phyloP scores from a whole-genome alignment of 2,797 vertebrate species.

The Xyrichtys novacula region DNA sequence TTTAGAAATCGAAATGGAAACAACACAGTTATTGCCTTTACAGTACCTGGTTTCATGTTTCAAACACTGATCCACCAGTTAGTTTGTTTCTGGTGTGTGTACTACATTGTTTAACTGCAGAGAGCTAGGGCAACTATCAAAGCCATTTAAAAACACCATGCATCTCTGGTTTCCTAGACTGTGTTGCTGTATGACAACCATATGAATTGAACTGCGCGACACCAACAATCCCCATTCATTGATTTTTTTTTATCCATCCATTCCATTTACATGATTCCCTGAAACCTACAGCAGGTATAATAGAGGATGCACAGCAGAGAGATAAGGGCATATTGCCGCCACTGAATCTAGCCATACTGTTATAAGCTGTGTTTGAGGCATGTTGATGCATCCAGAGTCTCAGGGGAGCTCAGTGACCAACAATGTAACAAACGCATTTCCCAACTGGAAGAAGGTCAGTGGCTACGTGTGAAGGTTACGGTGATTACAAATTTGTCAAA shows the following conservation, averaged over 20 bases:
- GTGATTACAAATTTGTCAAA: slow-evolving; percentile 67
- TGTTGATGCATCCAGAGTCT: slow-evolving; percentile 45
- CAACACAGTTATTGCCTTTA: background rate
- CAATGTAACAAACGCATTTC: slow-evolving; percentile 53
- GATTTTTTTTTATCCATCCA: slow-evolving; percentile 15
- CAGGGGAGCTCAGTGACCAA: slow-evolving; percentile 29
- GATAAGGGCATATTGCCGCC: slow-evolving; percentile 18
- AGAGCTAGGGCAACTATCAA: slow-evolving; percentile 3
- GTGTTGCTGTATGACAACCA: background rate
- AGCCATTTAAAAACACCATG: background rate
- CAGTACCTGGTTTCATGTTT: background rate
- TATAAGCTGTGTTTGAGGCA: slow-evolving; percentile 21
- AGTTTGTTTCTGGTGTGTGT: background rate
- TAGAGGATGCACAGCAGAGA: slow-evolving; percentile 16
- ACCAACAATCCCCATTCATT: background rate
- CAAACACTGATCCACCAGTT: background rate
- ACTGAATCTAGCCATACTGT: slow-evolving; percentile 16
- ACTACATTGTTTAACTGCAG: background rate
- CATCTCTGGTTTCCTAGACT: background rate
- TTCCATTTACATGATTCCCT: slow-evolving; percentile 3
- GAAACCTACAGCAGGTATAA: slow-evolving; percentile 2
- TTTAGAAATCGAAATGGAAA: background rate
- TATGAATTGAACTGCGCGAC: background rate
- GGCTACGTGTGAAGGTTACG: slow-evolving; percentile 51
- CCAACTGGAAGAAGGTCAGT: slow-evolving; percentile 53